Evolutionary conservation across 1,140 invertebrate species (phyloP), one percentile per base, ranked within the genome.

Genomic region (Drosophila lacteicornis): DNA sequence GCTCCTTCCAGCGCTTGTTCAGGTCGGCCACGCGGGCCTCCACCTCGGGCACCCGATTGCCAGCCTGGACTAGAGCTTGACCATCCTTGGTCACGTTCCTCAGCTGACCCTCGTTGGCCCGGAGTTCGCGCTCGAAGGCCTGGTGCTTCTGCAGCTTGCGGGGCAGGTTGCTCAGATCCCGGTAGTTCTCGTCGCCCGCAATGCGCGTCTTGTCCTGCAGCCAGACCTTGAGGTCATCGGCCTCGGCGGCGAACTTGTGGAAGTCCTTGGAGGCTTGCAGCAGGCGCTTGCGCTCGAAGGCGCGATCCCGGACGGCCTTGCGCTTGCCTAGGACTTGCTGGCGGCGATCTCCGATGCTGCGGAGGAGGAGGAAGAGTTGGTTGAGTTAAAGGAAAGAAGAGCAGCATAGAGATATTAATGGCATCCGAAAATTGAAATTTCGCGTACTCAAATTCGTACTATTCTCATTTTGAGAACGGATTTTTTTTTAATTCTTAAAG

Each of bases 61-160:
- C 94, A 74, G 96, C 95, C 0, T 94, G 94, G 66, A 97, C 95
- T 19, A 97, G 82, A 15, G 94, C 94, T 90, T 96, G 94, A 6
- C 96, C 97, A 53, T 95, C 93, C 83, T 97, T 97, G 75, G 98
- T 98, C 5, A 98, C 96, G 47, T 95, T 95, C 43, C 97, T 93
- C 12, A 99, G 93, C 91, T 98, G 97, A 15, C 97, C 97, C 93
- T 98, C 97, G 92, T 99, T 99, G 0, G 98, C 97, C 43, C 97
- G 94, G 7, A 99, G 93, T 92, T 99, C 99, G 19, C 98, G 94
- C 91, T 99, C 98, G 92, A 99, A 99, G 0, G 98, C 99, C 93
- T 99, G 98, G 91, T 99, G 99, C 91, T 99, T 99, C 92, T 99
- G 98, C 3, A 99, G 93, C 92, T 99, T 99, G 3, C 98, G 94